Evolutionary conservation across 2,797 vertebrate species (phyloP).

Genomic region (Poecilia picta): DNA sequence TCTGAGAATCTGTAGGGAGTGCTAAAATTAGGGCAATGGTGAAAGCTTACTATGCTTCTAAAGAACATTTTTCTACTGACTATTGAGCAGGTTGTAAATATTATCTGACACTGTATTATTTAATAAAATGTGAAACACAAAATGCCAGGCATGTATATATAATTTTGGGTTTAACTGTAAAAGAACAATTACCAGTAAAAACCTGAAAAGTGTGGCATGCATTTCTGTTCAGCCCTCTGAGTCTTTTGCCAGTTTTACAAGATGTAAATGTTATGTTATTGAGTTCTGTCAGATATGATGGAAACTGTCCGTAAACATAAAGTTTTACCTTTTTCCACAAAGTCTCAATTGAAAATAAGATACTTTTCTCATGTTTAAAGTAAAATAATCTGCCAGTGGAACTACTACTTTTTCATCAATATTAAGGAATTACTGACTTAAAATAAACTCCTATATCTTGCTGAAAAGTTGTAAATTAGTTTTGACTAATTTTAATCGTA

Average conservation of each 20-base stretch:
- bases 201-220: neutral
- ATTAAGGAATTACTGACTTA: too few relatives aligned
- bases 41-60: neutral
- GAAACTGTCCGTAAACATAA: neutral
- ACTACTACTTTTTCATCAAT: too few relatives aligned
- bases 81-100: neutral
- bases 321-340: neutral
- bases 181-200: neutral
- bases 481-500: too few relatives aligned
- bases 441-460: too few relatives aligned
- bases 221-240: neutral
- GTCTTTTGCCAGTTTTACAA: neutral
- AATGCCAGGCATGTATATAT: neutral
- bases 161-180: neutral
- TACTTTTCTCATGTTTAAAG: too few relatives aligned
- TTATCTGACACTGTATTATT: neutral
- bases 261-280: neutral
- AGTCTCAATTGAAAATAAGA: neutral
- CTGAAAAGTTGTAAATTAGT: too few relatives aligned
- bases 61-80: neutral
- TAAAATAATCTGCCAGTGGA: too few relatives aligned
- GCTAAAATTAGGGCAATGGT: neutral
- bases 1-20: neutral
- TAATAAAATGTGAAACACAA: neutral
- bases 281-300: neutral